Evolutionary conservation across 1,140 invertebrate genomes (phyloP), one percentile per base, ranked within the genome.

Genomic region (Pteromalus puparum): DNA sequence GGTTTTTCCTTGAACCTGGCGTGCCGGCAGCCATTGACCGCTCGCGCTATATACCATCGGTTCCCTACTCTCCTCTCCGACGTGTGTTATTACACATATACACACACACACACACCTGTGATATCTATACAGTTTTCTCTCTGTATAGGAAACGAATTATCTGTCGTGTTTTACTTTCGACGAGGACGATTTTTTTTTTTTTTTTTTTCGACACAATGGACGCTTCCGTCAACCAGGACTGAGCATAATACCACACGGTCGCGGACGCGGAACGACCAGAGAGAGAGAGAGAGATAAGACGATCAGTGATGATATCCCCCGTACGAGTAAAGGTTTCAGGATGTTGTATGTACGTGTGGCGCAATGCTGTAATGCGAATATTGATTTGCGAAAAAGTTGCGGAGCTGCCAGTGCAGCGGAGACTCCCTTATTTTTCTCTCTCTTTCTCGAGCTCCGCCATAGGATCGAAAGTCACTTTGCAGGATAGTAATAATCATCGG

Each of bases 1-100:
- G 79, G 80, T 77, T 85, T 85, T 85, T 85, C 84, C 84, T 85
- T 85, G 84, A 85, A 85, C 84, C 84, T 85, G 84, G 48, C 74
- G 24, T 30, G 65, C 74, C 61, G 74, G 74, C 84, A 85, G 84
- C 79, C 80, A 85, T 85, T 85, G 84, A 85, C 84, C 84, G 84
- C 84, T 7, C 26, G 38, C 13, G 61, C 67, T 26, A 34, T 24
- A 13, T 53, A 21, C 48, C 48, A 53, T 53, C 48, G 18, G 18
- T 15, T 53, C 48, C 48, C 48, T 53, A 53, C 48, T 53, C 53
- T 61, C 53, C 53, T n/a, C n/a, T n/a, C n/a, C n/a, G n/a, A n/a
- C 5, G 5, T 4, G 21, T 61, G 53, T 61, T 61, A n/a, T 61
- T 61, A 61, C 18, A 61, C 18, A n/a, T n/a, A 61, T n/a, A 61